Evolutionary conservation across 2,113 vertebrate species (phyloP), one percentile per base, ranked within the genome.

Genomic region (Glaucomys volans): DNA sequence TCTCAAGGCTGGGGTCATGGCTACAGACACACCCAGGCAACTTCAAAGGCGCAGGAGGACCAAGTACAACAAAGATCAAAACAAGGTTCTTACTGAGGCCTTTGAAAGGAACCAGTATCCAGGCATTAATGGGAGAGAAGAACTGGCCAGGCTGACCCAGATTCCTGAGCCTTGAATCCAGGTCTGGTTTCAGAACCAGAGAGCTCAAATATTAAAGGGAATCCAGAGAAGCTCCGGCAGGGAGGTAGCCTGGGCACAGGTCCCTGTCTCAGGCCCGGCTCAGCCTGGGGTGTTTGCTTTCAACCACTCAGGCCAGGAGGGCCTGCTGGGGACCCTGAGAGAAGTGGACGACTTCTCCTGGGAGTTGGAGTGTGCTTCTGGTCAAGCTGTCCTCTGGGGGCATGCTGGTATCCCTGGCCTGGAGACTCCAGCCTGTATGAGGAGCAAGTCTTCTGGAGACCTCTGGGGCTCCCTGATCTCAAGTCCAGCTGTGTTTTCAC

Each of bases 151-250:
- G 22, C 4, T 72, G 37, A 72, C 71, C n/a, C 71, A 42, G 66
- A 74, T 91, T 44, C 22, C 67, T 18, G 20, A n/a, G 54, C 22
- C 40, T 22, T 24, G 42, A 74, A 50, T 24, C 32, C 80, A 50
- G 92, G 77, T 87, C 52, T 96, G 92, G 92, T 92, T 96, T 88
- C 95, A 91, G 88, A 96, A 94, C 50, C 26, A 24, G 37, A 94
- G 83, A 84, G 50, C 52, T 71, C 64, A 69, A 42, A 28, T 82
- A 17, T 14, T 2, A 2, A 94, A 69, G 81, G 40, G 22, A 11
- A 17, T 2, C 6, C 69, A 54, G 76, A 66, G 57, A 44, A 67
- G 11, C 5, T n/a, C 16, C 1, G 3, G 22, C 3, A 8, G 1
- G 66, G 16, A 86, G n/a, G n/a, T 8, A 14, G 30, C 18, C 1